Percentiles rank a stretch among this genome's conserved stretches.
Conservation (phyloP, 2,113 vertebrate species). For the Passerina amoena region DNA sequence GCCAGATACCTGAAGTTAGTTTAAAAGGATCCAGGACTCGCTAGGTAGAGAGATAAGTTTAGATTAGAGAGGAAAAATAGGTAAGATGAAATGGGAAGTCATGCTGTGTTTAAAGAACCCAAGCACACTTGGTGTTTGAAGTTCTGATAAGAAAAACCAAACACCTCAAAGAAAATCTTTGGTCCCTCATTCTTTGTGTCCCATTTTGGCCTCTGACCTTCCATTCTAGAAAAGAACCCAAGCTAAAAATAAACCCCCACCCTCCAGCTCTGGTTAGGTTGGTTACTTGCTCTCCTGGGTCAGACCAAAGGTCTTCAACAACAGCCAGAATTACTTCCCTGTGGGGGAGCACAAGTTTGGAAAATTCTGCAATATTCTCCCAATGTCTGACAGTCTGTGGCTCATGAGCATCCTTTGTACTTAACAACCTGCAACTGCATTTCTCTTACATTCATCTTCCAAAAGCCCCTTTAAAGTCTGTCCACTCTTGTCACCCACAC, state of each 20-base stretch:
- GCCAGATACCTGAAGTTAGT: neutral
- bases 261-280: neutral
- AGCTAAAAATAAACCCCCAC: neutral
- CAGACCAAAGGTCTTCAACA: neutral
- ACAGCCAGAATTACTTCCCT: neutral
- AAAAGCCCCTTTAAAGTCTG: neutral
- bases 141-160: neutral
- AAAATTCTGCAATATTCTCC: neutral
- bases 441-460: neutral
- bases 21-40: constrained; percentile 5
- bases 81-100: neutral
- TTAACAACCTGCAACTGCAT: neutral
- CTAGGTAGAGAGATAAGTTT: neutral
- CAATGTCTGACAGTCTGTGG: neutral
- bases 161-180: neutral
- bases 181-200: neutral
- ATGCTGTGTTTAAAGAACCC: neutral
- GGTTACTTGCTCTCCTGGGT: neutral
- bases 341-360: neutral
- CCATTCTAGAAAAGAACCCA: neutral
- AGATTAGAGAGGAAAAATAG: neutral
- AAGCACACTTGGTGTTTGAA: neutral
- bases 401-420: neutral
- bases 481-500: neutral
- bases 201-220: neutral